phyloP scores from a whole-genome alignment of 2,113 vertebrate species.

The Fulica atra region DNA sequence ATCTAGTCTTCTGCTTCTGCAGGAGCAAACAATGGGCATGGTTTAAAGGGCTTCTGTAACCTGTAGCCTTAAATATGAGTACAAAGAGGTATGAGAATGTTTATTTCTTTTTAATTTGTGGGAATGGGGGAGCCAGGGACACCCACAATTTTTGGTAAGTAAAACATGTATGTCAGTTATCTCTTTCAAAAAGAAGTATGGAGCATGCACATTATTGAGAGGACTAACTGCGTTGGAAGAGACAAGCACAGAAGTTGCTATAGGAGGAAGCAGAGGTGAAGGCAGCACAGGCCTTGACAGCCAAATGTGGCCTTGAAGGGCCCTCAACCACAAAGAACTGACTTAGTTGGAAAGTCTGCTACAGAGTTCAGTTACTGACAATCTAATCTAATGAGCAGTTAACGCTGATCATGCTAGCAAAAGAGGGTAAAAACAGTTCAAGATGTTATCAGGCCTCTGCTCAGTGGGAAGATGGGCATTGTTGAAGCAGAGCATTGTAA shows the following conservation, averaged over 20 bases:
- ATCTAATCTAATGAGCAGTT: not conserved
- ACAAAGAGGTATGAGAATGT: not conserved
- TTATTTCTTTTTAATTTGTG: not conserved
- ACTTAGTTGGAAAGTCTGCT: not conserved
- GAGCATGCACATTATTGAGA: not conserved
- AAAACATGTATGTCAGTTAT: not conserved
- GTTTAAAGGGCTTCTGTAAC: not conserved
- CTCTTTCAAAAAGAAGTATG: not conserved
- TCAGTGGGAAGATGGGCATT: not conserved
- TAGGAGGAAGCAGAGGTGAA: not conserved
- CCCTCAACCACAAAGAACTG: not conserved
- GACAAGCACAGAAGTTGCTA: not conserved
- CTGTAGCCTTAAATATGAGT: not conserved
- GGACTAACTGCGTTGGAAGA: not conserved
- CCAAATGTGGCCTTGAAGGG: not conserved
- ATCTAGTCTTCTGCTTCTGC: not conserved
- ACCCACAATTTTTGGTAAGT: not conserved
- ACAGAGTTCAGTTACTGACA: not conserved
- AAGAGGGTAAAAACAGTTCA: not conserved
- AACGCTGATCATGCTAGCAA: not conserved
- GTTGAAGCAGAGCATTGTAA: too few relatives aligned
- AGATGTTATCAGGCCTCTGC: not conserved
- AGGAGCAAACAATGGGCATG: not conserved
- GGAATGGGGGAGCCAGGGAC: not conserved
- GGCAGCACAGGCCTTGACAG: not conserved